Evolutionary conservation across 2,888 invertebrate species (phyloP), one percentile per base, ranked within the genome.

Genomic region (Macroteleia sp.): DNA sequence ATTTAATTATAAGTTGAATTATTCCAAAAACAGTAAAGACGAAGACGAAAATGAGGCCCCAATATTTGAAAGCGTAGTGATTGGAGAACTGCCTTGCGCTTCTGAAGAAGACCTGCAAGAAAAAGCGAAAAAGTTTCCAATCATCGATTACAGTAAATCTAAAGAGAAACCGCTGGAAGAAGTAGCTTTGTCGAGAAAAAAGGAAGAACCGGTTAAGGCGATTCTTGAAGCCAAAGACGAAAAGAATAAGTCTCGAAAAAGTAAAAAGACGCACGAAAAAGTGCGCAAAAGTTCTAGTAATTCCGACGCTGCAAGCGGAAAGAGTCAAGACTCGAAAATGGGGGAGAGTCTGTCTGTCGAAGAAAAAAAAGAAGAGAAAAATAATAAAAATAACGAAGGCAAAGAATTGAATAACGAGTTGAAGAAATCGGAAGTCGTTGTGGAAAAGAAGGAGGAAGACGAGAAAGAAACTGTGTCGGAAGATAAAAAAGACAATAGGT

Each of bases 41-140:
- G 86, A 90, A 59, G 87, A 89, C 62, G 85, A 85, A 5, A 86
- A 89, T 41, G 87, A 87, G 62, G 87, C 86, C 0, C 87, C 88
- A 2, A 89, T 87, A 28, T 88, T 88, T 32, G 88, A 89, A 66
- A 84, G 84, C 22, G 89, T 89, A 0, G 85, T 83, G 14, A 87
- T 88, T 42, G 87, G 87, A 12, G 88, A 88, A 76, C 48, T 89
- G 39, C 87, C 89, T 0, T 78, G 81, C 44, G 83, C 87, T 22
- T 87, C 87, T 9, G 83, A 86, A 16, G 83, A 86, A 39, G 84
- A 87, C 64, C 74, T 87, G 0, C 85, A 87, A 46, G 86, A 87
- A 28, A 87, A 89, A 42, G 84, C 85, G 0, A 89, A 88, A 48
- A 88, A 87, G 41, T 87, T 88, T 80, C 86, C 88, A 1, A 77